A percentile compares a stretch with the other conserved stretches of the same genome.
Evolutionary conservation across 2,113 vertebrate genomes (phyloP).

Genomic region (Oenanthe melanoleuca): DNA sequence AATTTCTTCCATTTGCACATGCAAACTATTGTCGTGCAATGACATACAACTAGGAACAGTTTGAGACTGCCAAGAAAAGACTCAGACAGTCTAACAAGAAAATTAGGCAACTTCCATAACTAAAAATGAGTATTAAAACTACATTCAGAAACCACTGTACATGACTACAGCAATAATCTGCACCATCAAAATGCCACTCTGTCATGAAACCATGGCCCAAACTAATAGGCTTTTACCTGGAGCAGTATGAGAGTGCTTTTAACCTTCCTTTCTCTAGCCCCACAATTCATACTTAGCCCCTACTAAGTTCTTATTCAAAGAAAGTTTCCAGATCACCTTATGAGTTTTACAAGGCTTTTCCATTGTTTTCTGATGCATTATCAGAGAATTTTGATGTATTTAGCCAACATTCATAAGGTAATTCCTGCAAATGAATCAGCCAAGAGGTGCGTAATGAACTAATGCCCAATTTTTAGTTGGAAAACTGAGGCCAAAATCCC

Average conservation of each 20-base stretch:
- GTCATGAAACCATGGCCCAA: not conserved
- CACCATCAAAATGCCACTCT: not conserved
- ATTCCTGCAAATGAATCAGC: not conserved
- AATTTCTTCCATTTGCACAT: not conserved
- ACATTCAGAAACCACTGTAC: not conserved
- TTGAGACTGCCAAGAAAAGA: not conserved
- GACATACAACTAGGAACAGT: not conserved
- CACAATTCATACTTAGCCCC: not conserved
- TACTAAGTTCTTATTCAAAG: not conserved
- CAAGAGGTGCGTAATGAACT: not conserved
- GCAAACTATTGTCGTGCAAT: not conserved
- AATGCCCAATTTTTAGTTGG: not conserved
- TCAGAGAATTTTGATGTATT: not conserved
- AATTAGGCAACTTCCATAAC: not conserved
- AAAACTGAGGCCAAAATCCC: not conserved
- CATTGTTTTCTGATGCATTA: not conserved
- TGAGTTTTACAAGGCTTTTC: not conserved
- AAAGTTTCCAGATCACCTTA: not conserved
- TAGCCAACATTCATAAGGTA: not conserved
- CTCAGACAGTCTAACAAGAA: not conserved
- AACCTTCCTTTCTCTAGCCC: not conserved
- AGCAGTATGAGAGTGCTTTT: not conserved
- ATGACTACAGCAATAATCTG: not conserved
- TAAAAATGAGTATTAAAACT: not conserved
- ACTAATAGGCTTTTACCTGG: not conserved